A percentile compares a stretch with the other conserved stretches of the same genome.
Evolutionary conservation across 2,113 vertebrate genomes (phyloP).

Genomic region (Ovis canadensis): DNA sequence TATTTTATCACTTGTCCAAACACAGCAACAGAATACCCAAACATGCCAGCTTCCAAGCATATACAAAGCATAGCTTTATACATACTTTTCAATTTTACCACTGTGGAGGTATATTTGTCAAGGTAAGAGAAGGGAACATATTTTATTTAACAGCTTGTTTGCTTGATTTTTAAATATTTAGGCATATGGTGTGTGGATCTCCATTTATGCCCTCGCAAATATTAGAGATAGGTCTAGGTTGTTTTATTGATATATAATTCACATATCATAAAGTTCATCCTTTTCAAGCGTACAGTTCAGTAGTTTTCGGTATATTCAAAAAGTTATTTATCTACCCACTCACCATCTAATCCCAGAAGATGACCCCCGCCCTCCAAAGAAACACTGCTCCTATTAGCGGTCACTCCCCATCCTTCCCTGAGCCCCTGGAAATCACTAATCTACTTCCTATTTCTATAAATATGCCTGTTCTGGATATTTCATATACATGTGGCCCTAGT

Average conservation of each 20-base stretch:
- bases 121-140: conserved; percentile 16
- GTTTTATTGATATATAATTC: not conserved
- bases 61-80: not conserved
- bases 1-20: conserved; percentile 24
- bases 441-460: not conserved
- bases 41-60: not conserved
- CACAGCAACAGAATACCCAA: conserved; percentile 7
- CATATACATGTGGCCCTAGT: fast-evolving
- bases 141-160: conserved; percentile 42
- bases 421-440: not conserved
- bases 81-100: not conserved
- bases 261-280: not conserved
- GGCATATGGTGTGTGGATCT: conserved; percentile 14
- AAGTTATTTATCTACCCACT: not conserved
- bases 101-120: not conserved
- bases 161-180: conserved; percentile 45
- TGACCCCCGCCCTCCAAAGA: not conserved
- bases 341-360: not conserved
- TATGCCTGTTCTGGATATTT: not conserved
- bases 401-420: not conserved
- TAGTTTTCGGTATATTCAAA: not conserved
- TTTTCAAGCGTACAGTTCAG: not conserved
- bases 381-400: not conserved
- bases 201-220: not conserved
- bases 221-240: not conserved